Evolutionary conservation across 2,113 vertebrate genomes (phyloP), one percentile per base, ranked within the genome.

Genomic region (Gopherus flavomarginatus): DNA sequence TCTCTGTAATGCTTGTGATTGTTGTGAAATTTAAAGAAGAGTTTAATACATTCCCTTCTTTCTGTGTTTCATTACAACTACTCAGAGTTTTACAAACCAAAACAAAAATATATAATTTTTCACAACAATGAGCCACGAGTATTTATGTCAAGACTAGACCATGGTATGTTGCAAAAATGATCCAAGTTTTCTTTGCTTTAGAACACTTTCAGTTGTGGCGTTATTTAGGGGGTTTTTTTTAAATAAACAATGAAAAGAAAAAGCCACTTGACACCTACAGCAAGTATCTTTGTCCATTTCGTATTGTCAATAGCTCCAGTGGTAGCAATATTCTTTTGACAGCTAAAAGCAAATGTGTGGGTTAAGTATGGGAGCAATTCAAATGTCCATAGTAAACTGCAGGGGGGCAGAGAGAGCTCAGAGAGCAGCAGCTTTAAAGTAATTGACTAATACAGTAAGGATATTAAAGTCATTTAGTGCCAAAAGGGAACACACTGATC

Each of bases 401-500:
- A 98, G 98, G 98, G 98, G 98, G 98, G 96, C 98, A 98, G 98
- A 98, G 98, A 98, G 98, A 99, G 96, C 98, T 98, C 98, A 97
- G 99, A 98, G 98, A 99, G 98, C 98, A 98, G 96, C 97, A 98
- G 99, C 99, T 99, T 99, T 99, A 98, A 99, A 98, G 99, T 99
- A 99, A 99, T 99, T 99, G 99, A 99, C 99, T 99, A 99, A 99
- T 99, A 99, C 99, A 99, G 99, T 99, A 98, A 99, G 98, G 98
- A 99, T 99, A 99, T 99, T 99, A 99, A 99, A 99, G 99, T 99
- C 99, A 99, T 99, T 98, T 99, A 99, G 99, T 99, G 99, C 99
- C 99, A 99, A 99, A 99, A 99, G 99, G 99, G 99, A 99, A 99
- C 99, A 99, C 98, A 99, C 98, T 99, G 99, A 98, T 98, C 99